Percentiles rank a stretch among this genome's conserved stretches.
phyloP scores from a whole-genome alignment of 2,888 invertebrate genomes.

The Dromius quadrimaculatus region DNA sequence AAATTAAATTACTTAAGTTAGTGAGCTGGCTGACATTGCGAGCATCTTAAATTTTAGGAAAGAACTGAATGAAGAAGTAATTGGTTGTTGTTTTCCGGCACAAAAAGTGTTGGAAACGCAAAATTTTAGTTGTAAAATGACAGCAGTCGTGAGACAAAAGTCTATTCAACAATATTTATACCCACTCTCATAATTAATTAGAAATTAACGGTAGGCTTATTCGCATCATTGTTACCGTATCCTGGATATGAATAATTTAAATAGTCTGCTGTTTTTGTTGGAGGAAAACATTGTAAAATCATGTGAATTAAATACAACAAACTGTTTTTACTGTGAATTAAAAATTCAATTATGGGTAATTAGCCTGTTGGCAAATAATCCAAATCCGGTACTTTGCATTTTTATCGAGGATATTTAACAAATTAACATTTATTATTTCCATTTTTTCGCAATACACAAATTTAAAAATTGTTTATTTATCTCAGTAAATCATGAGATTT shows the following conservation, averaged over 20 bases:
- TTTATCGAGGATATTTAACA: slow-evolving; percentile 11
- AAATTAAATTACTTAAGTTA: too few species aligned
- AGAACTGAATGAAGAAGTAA: too few species aligned
- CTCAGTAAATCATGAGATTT: background rate
- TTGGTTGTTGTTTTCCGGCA: too few species aligned
- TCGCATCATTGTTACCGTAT: slow-evolving; percentile 41
- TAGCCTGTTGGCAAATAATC: slow-evolving; percentile 31
- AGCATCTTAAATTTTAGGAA: too few species aligned
- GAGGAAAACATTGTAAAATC: slow-evolving; percentile 30
- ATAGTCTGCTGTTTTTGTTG: slow-evolving; percentile 29
- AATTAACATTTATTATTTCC: background rate
- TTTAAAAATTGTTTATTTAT: background rate
- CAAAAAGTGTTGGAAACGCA: too few species aligned
- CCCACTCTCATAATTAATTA: slow-evolving; percentile 34
- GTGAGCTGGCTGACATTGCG: too few species aligned
- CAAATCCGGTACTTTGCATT: background rate
- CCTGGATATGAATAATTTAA: slow-evolving; percentile 41
- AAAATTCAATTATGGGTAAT: slow-evolving; percentile 33
- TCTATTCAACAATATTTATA: slow-evolving; percentile 27
- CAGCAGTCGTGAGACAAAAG: slow-evolving; percentile 23
- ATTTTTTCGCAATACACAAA: background rate
- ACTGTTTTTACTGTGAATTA: slow-evolving; percentile 37
- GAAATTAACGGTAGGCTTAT: slow-evolving; percentile 22
- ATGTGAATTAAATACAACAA: slow-evolving; percentile 40
- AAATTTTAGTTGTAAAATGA: too few species aligned